Conservation (phyloP, 2,113 vertebrate genomes). For the Limanda limanda region DNA sequence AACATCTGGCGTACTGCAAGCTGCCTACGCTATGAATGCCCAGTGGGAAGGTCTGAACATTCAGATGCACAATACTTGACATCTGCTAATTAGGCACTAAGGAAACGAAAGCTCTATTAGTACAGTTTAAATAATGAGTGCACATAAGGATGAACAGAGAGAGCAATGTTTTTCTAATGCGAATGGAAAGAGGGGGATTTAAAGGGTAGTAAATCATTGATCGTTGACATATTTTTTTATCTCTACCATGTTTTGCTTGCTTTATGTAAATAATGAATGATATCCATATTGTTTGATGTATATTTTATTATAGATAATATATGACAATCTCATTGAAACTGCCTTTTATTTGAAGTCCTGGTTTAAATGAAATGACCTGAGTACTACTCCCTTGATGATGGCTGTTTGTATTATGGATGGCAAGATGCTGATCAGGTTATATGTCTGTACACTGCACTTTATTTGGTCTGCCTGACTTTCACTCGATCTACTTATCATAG, state of each 20-base stretch:
- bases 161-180: slow-evolving; percentile 12
- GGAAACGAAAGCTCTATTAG: slow-evolving; percentile 61
- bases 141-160: slow-evolving; percentile 7
- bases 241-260: background rate
- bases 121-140: slow-evolving; percentile 52
- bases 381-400: too few species aligned
- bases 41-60: slow-evolving; percentile 33
- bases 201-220: background rate
- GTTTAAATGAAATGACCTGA: too few species aligned
- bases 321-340: background rate
- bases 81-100: slow-evolving; percentile 65
- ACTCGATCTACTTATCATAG: too few species aligned
- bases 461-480: too few species aligned
- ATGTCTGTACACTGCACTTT: too few species aligned
- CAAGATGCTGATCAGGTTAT: too few species aligned
- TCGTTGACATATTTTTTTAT: slow-evolving; percentile 2
- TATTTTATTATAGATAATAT: background rate
- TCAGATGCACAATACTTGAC: slow-evolving; percentile 47
- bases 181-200: background rate
- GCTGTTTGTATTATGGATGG: too few species aligned
- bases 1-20: slow-evolving; percentile 61
- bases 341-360: too few species aligned
- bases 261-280: background rate
- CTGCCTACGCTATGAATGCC: slow-evolving; percentile 42
- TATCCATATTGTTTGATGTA: background rate